Evolutionary conservation across 2,888 invertebrate species (phyloP).

Genomic region (Spilarctia lutea): DNA sequence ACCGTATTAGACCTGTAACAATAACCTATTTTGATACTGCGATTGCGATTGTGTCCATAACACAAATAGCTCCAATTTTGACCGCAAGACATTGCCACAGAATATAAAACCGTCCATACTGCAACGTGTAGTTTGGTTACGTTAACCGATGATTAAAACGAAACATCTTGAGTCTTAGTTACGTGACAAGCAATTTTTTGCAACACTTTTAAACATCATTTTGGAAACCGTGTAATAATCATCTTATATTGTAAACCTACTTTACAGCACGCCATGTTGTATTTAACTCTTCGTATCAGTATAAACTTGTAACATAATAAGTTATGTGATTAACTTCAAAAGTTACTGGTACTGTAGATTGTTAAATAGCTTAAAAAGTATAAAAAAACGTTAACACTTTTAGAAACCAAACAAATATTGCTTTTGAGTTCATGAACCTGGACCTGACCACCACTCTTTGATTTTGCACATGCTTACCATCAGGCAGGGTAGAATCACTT

Average conservation of each 20-base stretch:
- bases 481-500: too few relatives aligned
- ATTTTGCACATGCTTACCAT: too few relatives aligned
- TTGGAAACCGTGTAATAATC: slow-evolving; percentile 18
- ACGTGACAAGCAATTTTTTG: slow-evolving; percentile 15
- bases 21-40: background rate
- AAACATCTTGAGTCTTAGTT: slow-evolving; percentile 26
- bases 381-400: background rate
- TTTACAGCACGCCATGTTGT: slow-evolving; percentile 19
- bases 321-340: background rate
- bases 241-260: slow-evolving; percentile 22
- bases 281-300: background rate
- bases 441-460: too few relatives aligned
- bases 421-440: background rate
- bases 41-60: too few relatives aligned
- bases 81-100: slow-evolving; percentile 23
- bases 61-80: slow-evolving; percentile 19
- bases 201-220: slow-evolving; percentile 20
- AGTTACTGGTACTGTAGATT: background rate
- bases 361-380: background rate
- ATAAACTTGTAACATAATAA: background rate
- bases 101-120: slow-evolving; percentile 27
- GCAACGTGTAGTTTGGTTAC: slow-evolving; percentile 29
- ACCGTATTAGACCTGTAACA: background rate
- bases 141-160: slow-evolving; percentile 30
- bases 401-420: too few relatives aligned